Evolutionary conservation across 2,888 invertebrate species (phyloP), one percentile per base, ranked within the genome.

Genomic region (Drosophila basisetae): DNA sequence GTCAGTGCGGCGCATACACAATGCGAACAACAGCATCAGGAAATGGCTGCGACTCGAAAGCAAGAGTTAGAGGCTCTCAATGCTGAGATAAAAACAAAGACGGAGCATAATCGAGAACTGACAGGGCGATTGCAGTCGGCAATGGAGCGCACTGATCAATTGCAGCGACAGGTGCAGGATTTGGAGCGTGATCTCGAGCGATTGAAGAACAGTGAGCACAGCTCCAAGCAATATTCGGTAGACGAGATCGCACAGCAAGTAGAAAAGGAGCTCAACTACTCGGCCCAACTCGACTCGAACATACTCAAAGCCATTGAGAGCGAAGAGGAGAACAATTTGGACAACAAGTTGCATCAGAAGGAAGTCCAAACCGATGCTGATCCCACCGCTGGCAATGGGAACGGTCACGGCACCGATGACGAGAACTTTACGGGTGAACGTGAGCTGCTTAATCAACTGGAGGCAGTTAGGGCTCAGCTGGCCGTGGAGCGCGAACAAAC

Each of bases 261-360:
- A 4, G 94, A 94, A 55, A 94, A 94, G 71, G 95, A 95, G 82
- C 83, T 95, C 2, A 94, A 95, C 88, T 94, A 95, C 72, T 95
- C 95, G 0, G 95, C 94, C 0, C 94, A 94, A 75, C 91, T 95
- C 31, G 95, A 95, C 83, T 94, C 94, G 4, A 94, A 94, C 77
- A 94, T 95, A 43, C 91, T 95, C 35, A 94, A 94, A 62, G 95
- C 95, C 0, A 94, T 95, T 25, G 95, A 95, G 72, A 94, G 94
- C 66, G 94, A 94, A 52, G 92, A 93, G 55, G 93, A 94, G 66
- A 93, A 93, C 66, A 92, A 93, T 73, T 70, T 92, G 43, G 91
- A 92, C 68, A 83, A 84, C n/a, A 89, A 90, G 52, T 75, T 82
- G 35, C 82, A 74, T 18, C 84, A 85, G 25, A 88, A 89, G 31